Evolutionary conservation across 2,113 vertebrate species (phyloP).

Genomic region (Panurus biarmicus): DNA sequence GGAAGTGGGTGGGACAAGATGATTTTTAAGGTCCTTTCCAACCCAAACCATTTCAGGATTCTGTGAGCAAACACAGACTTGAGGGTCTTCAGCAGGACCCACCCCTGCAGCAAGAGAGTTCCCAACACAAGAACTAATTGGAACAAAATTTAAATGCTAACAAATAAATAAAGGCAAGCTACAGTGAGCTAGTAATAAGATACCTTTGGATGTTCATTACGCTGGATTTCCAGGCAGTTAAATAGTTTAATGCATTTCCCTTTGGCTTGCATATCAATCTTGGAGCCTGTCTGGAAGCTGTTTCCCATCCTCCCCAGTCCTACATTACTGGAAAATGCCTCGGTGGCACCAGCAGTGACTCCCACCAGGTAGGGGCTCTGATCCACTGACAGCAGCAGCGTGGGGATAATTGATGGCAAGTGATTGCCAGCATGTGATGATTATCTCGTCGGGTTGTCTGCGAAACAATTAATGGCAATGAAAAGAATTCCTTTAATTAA

Average conservation of each 20-base stretch:
- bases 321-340: slow-evolving; percentile 18
- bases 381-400: neutral
- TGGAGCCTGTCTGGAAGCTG: neutral
- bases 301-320: neutral
- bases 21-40: neutral
- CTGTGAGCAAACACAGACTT: neutral
- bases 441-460: slow-evolving; percentile 60
- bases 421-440: slow-evolving; percentile 40
- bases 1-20: neutral
- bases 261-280: slow-evolving; percentile 50
- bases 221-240: slow-evolving; percentile 57
- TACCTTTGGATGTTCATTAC: slow-evolving; percentile 53
- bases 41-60: neutral
- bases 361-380: slow-evolving; percentile 52
- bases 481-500: slow-evolving; percentile 50
- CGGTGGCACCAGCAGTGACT: slow-evolving; percentile 33
- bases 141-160: slow-evolving; percentile 28
- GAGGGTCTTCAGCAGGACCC: neutral
- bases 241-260: slow-evolving; percentile 57
- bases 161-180: slow-evolving; percentile 61
- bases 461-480: neutral
- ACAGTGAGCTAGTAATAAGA: slow-evolving; percentile 47
- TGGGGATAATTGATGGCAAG: slow-evolving; percentile 52
- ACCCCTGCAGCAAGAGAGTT: neutral
- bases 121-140: neutral